Percentiles rank a stretch among this genome's conserved stretches.
Evolutionary conservation across 2,113 vertebrate species (phyloP).

Genomic region (Thomomys bottae): DNA sequence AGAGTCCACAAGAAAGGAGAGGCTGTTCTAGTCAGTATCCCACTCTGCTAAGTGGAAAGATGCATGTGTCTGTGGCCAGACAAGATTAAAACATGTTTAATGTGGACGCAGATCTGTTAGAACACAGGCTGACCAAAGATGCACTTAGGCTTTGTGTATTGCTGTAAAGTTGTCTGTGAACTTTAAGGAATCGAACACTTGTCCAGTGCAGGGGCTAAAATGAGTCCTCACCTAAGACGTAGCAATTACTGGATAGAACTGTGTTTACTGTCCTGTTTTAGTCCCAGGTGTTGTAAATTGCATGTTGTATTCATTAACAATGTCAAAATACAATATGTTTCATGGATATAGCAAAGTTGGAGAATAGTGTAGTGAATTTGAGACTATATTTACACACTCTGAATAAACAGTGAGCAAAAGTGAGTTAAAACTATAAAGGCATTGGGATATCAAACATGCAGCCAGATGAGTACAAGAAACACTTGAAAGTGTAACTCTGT

Average conservation of each 20-base stretch:
- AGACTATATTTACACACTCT: not conserved
- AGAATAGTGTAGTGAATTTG: constrained; percentile 58
- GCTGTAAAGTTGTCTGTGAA: constrained; percentile 70
- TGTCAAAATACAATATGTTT: constrained; percentile 61
- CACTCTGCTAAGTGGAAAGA: constrained; percentile 40
- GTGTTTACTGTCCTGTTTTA: constrained; percentile 75
- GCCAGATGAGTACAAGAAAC: not conserved
- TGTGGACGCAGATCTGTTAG: constrained; percentile 61
- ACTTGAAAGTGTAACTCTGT: not conserved
- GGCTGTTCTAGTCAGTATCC: constrained; percentile 44
- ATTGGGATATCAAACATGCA: not conserved
- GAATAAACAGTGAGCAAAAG: not conserved
- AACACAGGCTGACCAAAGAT: constrained; percentile 9
- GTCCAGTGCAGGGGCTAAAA: not conserved
- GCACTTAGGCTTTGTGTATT: constrained; percentile 45
- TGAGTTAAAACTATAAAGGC: not conserved
- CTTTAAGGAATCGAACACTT: constrained; percentile 63
- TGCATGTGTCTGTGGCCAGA: constrained; percentile 6
- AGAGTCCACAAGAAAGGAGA: constrained; percentile 69
- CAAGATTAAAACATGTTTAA: constrained; percentile 13
- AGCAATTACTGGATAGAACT: constrained; percentile 74
- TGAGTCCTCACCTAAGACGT: constrained; percentile 65
- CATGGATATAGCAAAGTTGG: constrained; percentile 60
- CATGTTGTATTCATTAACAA: constrained; percentile 67
- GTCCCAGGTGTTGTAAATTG: constrained; percentile 78